Percentiles rank a stretch among this genome's conserved stretches.
phyloP scores from a whole-genome alignment of 1,140 invertebrate genomes.

The Goniozus legneri region DNA sequence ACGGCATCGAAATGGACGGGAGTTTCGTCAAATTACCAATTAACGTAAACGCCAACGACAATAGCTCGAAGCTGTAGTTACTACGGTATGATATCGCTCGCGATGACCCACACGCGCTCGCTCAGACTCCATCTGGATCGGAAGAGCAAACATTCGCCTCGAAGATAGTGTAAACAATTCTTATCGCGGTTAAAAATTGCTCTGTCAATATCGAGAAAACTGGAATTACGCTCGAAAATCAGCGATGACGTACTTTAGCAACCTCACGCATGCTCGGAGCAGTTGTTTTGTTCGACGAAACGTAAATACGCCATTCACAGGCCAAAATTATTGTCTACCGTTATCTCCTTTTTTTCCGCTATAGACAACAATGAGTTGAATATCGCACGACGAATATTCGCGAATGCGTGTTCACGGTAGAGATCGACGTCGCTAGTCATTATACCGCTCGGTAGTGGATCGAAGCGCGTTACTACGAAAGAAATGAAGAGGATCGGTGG shows the following conservation, averaged over 20 bases:
- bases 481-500: not conserved
- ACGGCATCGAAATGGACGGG: constrained; percentile 20
- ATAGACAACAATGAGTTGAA: not conserved
- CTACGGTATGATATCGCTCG: constrained; percentile 19
- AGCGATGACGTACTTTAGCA: no score
- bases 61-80: constrained; percentile 39
- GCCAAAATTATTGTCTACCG: constrained; percentile 10
- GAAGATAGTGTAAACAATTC: no score
- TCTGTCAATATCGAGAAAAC: no score
- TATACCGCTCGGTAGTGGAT: constrained; percentile 22
- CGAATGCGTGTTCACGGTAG: no score
- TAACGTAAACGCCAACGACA: constrained; percentile 38
- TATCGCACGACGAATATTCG: not conserved
- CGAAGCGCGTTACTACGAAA: constrained; percentile 9
- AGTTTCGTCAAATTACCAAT: constrained; percentile 38
- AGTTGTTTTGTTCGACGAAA: no score
- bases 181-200: no score
- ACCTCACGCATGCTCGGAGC: no score
- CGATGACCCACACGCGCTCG: constrained; percentile 4
- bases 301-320: no score
- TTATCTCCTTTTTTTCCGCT: not conserved
- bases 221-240: no score
- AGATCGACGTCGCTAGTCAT: constrained; percentile 25
- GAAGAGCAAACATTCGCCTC: no score
- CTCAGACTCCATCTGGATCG: no score